Conservation (phyloP, 2,888 invertebrate genomes). For the Drosophila eohydei region DNA sequence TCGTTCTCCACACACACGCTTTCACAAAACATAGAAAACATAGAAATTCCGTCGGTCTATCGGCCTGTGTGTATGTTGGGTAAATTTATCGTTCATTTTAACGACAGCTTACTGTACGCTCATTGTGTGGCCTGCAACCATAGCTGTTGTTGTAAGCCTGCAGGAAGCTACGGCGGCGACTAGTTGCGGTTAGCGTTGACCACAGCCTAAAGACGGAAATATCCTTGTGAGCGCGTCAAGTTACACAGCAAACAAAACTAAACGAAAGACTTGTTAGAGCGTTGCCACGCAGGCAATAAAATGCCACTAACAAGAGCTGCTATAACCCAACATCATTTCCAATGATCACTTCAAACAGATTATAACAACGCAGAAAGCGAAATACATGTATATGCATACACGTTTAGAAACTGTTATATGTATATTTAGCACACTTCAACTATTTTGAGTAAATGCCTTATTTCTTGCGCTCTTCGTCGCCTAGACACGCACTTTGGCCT, state of each 20-base stretch:
- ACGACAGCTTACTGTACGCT: slow-evolving; percentile 8
- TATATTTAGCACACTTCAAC: slow-evolving; percentile 14
- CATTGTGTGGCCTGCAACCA: neutral
- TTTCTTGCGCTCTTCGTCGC: neutral
- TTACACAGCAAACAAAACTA: slow-evolving; percentile 17
- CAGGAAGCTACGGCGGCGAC: slow-evolving; percentile 26
- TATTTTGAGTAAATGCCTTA: slow-evolving; percentile 5
- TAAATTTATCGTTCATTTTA: neutral
- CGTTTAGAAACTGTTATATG: neutral
- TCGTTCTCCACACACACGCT: neutral
- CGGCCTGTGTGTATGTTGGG: neutral
- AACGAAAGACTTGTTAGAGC: neutral
- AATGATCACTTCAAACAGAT: neutral
- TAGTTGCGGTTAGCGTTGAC: slow-evolving; percentile 31
- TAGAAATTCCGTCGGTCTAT: slow-evolving; percentile 7
- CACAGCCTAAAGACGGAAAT: slow-evolving; percentile 44
- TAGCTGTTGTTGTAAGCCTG: slow-evolving; percentile 8
- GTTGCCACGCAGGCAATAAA: slow-evolving; percentile 10
- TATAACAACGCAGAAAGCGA: neutral
- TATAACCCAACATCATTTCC: neutral
- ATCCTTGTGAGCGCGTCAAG: slow-evolving; percentile 35
- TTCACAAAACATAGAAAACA: slow-evolving; percentile 13
- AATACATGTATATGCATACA: neutral
- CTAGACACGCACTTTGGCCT: slow-evolving; percentile 37
- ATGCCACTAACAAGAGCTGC: neutral